Percentiles rank a stretch among this genome's conserved stretches.
Evolutionary conservation across 2,113 vertebrate species (phyloP).

Genomic region (Bostrychus sinensis): DNA sequence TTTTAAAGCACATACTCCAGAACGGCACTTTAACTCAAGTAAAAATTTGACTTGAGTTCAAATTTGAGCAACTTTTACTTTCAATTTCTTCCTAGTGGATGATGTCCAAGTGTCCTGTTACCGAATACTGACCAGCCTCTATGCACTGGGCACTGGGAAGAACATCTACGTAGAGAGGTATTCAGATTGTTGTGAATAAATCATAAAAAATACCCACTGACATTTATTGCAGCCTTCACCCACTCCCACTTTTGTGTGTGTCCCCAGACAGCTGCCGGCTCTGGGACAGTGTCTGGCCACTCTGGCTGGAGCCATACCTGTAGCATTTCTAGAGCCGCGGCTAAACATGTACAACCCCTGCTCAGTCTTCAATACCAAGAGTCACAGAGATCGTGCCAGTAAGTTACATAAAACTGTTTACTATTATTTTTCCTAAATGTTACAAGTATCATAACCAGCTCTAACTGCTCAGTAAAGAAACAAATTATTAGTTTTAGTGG

Average conservation of each 20-base stretch:
- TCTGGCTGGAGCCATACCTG: constrained; percentile 93
- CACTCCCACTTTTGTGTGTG: constrained; percentile 20
- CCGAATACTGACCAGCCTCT: constrained; percentile 93
- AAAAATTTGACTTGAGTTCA: no score
- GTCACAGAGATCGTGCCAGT: constrained; percentile 90
- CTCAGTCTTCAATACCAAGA: constrained; percentile 96
- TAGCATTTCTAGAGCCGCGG: constrained; percentile 94
- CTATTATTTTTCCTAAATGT: no score
- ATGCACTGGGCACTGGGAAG: constrained; percentile 95
- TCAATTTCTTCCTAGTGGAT: constrained; percentile 85
- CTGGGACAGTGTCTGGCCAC: constrained; percentile 98
- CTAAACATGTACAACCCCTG: constrained; percentile 92
- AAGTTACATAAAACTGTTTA: constrained; percentile 67
- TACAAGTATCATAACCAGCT: no score
- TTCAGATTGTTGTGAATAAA: constrained; percentile 5
- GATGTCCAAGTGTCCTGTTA: constrained; percentile 98
- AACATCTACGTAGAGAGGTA: constrained; percentile 99
- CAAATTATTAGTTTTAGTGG: no score
- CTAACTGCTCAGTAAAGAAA: no score
- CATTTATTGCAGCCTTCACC: neutral
- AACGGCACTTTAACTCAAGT: no score
- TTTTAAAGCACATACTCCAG: no score
- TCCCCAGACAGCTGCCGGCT: constrained; percentile 91
- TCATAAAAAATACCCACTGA: neutral
- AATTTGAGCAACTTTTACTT: no score